Evolutionary conservation across 2,888 invertebrate genomes (phyloP), one percentile per base, ranked within the genome.

Genomic region (Disparrhopalites patrizii): DNA sequence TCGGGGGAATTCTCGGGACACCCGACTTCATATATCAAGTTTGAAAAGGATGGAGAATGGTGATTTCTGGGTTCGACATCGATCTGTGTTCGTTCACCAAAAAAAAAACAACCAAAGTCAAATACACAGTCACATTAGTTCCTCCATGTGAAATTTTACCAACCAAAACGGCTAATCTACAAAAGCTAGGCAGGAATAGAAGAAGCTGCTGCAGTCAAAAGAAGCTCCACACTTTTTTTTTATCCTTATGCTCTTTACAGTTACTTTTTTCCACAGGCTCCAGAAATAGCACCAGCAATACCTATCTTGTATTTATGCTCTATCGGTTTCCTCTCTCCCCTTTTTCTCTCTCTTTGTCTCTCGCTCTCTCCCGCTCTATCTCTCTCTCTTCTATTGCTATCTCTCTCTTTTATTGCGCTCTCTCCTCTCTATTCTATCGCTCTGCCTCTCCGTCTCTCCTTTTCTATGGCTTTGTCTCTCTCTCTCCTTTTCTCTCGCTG

Each of bases 1-100:
- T 88, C 84, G 57, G 86, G 82, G 76, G 86, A 85, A 81, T 93
- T 93, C 81, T 97, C 96, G 23, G 83, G 80, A 15, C 93, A 86
- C 66, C 86, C 86, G 5, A 89, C 90, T 77, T 92, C 90, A 78
- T 92, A 87, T 67, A 88, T 82, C 1, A 86, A 81, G 77, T 90
- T 87, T 18, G 86, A 83, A 80, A 96, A 95, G 69, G 83, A 83
- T 10, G 95, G 95, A 73, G 88, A 83, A 78, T 87, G 85, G 73
- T 84, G 83, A 81, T 95, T 95, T 68, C 89, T 87, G 8, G 91
- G 87, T 66, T 89, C 81, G 69, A 89, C 83, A 76, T 88, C 85
- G 56, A 75, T 71, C 75, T 75, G 54, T 27, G 18, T n/a, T 27
- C 30, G 20, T 47, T 50, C 33, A 51, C 13, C 28, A 52, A 65